Evolutionary conservation across 2,113 vertebrate species (phyloP).

Genomic region (Sander lucioperca): DNA sequence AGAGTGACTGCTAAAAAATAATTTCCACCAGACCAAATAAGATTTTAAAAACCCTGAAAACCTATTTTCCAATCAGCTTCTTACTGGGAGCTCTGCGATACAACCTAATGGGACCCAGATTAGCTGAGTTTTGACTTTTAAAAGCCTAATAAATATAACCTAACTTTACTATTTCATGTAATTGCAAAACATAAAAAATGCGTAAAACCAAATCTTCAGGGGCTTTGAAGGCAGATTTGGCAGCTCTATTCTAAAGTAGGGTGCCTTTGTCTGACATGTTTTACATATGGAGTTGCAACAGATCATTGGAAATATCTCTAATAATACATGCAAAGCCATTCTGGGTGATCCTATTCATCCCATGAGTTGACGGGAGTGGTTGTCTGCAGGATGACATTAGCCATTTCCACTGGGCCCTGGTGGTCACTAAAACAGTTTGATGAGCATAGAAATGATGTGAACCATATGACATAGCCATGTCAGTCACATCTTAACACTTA

Average conservation of each 20-base stretch:
- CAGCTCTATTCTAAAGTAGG: not conserved
- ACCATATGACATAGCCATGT: slow-evolving; percentile 33
- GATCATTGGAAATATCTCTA: slow-evolving; percentile 19
- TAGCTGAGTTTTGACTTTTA: not conserved
- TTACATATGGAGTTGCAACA: not conserved
- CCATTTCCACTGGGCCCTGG: slow-evolving; percentile 9
- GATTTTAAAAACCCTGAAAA: slow-evolving; percentile 2
- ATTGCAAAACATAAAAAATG: not conserved
- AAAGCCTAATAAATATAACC: not conserved
- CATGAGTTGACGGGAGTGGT: slow-evolving; percentile 19
- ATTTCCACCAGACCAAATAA: not conserved
- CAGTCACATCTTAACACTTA: slow-evolving; percentile 41
- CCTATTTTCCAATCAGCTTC: not conserved
- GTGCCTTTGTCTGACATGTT: not conserved
- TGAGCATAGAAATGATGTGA: slow-evolving; percentile 38
- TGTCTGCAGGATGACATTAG: slow-evolving; percentile 30
- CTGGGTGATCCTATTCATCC: slow-evolving; percentile 4
- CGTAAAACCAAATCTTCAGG: not conserved
- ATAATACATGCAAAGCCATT: not conserved
- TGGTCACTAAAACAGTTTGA: slow-evolving; percentile 42
- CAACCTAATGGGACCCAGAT: not conserved
- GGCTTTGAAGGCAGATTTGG: not conserved
- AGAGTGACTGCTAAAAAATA: not conserved
- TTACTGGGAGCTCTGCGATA: not conserved
- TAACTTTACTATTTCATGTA: not conserved